Evolutionary conservation across 2,113 vertebrate species (phyloP).

Genomic region (Quiscalus mexicanus): DNA sequence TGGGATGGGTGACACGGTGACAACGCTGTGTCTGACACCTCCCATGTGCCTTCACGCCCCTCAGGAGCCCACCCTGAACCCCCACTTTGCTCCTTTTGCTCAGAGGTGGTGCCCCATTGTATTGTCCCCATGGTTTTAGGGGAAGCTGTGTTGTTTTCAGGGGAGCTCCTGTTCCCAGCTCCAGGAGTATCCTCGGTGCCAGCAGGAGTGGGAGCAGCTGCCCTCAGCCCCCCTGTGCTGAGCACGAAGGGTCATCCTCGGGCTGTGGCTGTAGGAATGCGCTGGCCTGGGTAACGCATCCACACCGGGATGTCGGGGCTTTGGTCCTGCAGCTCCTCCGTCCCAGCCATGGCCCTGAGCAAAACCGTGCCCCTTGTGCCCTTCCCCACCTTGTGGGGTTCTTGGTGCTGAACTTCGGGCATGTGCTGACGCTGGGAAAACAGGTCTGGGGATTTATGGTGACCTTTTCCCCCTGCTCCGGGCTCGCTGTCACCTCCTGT

Average conservation of each 20-base stretch:
- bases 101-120: accelerated
- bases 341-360: accelerated
- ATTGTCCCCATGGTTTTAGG: neutral
- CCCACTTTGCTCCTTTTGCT: neutral
- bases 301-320: accelerated
- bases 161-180: neutral
- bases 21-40: neutral
- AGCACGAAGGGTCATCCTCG: accelerated
- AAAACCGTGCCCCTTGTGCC: accelerated
- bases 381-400: accelerated
- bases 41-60: accelerated
- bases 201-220: neutral
- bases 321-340: neutral
- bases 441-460: accelerated
- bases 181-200: neutral
- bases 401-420: neutral
- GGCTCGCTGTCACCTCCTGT: neutral
- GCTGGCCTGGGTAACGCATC: accelerated
- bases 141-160: neutral
- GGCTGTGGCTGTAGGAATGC: accelerated
- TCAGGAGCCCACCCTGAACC: neutral
- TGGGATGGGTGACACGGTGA: neutral
- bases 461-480: accelerated
- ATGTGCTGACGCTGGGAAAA: neutral
- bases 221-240: neutral